Base-by-base conservation (phyloP, 2,888 invertebrate species). In the Torymus texanus region DNA sequence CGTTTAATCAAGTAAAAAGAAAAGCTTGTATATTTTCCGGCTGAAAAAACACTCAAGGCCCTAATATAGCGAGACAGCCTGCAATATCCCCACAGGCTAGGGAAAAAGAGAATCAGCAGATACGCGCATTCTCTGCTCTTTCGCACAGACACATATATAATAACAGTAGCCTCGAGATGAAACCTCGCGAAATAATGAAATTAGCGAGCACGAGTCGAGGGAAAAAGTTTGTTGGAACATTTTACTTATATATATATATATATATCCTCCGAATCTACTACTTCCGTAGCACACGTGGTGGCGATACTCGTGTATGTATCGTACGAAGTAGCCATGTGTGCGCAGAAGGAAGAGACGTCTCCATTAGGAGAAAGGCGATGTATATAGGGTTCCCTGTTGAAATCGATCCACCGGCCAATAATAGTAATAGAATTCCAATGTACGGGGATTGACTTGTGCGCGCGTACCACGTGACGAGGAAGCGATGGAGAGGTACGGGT, bases 351-450 rank as follows among this genome's bases (percentile, higher is more conserved):
- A n/a, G 41, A 71, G 56, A 62, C 56, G 62, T 73, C 56, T 75
- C 75, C 72, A 80, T 76, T 76, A 72, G 61, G 76, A 56, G 79
- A 76, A 71, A 77, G n/a, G 72, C 76, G 76, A 80, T 76, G 21
- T 21, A 76, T 76, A 41, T 41, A 76, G 80, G 68, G 62, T 62
- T 62, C 56, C 53, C 58, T 18, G 18, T 59, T 51, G 67, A 72
- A 75, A 79, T 76, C 62, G 58, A 75, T 66, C 66, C 62, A 18
- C 41, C 61, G 65, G 65, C 76, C 76, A 80, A 80, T 80, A 76
- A 77, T 77, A 63, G 76, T 80, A 77, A 80, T 80, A 76, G 73
- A 68, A 80, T 67, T 80, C 72, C 73, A 80, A 73, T 80, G 76
- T 53, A 21, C 24, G 63, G 53, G 41, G 16, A 11, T 16, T 12